Percentiles rank a stretch among this genome's conserved stretches.
phyloP scores from a whole-genome alignment of 2,888 invertebrate species.

The Hymenopus coronatus region DNA sequence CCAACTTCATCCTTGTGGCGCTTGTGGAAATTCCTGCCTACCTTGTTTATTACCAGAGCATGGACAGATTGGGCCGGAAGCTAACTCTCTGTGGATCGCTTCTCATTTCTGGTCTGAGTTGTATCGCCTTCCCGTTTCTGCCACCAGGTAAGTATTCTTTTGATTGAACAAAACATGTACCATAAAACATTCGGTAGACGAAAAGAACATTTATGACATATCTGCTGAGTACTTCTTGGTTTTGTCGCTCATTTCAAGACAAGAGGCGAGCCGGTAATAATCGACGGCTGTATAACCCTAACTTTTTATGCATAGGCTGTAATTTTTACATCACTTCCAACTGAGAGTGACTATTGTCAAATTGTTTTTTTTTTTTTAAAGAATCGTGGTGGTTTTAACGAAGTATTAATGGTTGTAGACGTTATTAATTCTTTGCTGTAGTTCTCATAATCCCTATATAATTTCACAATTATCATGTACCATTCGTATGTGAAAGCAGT shows the following conservation, averaged over 20 bases:
- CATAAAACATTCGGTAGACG: too few species aligned
- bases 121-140: constrained; percentile 58
- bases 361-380: neutral
- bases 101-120: constrained; percentile 41
- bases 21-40: constrained; percentile 39
- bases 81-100: constrained; percentile 34
- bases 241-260: neutral
- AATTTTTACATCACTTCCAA: neutral
- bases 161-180: neutral
- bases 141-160: constrained; percentile 50
- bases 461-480: neutral
- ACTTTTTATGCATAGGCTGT: neutral
- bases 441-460: too few species aligned
- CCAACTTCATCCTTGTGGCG: constrained; percentile 36
- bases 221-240: neutral
- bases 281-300: neutral
- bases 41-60: constrained; percentile 29
- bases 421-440: too few species aligned
- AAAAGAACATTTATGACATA: too few species aligned
- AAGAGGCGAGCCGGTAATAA: neutral
- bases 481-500: neutral
- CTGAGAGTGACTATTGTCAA: neutral
- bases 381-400: neutral
- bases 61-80: constrained; percentile 34
- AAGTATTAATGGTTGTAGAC: neutral